A percentile compares a stretch with the other conserved stretches of the same genome.
phyloP scores from a whole-genome alignment of 2,888 invertebrate genomes.

The Seladonia tumulorum region DNA sequence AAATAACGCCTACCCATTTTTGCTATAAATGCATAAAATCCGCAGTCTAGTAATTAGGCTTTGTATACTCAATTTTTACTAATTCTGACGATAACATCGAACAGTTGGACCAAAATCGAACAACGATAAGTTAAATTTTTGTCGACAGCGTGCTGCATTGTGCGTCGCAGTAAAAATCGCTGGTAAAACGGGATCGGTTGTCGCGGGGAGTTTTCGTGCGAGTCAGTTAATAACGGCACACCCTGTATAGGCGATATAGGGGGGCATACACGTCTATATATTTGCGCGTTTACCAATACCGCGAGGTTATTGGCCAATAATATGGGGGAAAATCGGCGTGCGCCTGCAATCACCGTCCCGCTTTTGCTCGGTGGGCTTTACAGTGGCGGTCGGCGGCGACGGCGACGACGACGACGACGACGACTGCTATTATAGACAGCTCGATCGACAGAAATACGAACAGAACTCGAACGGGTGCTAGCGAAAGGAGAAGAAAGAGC shows the following conservation, averaged over 20 bases:
- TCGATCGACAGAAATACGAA: constrained; percentile 31
- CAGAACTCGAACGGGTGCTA: background rate
- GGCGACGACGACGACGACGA: constrained; percentile 2
- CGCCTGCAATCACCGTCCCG: constrained; percentile 37
- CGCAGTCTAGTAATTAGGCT: no score
- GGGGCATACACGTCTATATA: background rate
- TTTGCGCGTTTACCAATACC: constrained; percentile 57
- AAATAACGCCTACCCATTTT: no score
- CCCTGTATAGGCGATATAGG: background rate
- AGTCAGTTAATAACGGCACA: background rate
- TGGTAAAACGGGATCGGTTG: background rate
- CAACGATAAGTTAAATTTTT: no score
- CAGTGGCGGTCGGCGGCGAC: background rate
- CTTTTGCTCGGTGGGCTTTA: constrained; percentile 33
- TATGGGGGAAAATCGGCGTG: constrained; percentile 57
- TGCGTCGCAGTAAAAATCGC: background rate
- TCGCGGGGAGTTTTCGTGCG: background rate
- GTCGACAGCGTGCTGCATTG: no score
- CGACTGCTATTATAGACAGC: constrained; percentile 32
- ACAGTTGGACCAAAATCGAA: no score
- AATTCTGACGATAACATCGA: no score
- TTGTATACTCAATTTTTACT: no score
- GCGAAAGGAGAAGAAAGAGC: constrained; percentile 26
- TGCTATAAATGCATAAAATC: no score
- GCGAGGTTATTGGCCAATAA: constrained; percentile 72